Conservation (phyloP, 2,113 vertebrate genomes). For the Geococcyx californianus region DNA sequence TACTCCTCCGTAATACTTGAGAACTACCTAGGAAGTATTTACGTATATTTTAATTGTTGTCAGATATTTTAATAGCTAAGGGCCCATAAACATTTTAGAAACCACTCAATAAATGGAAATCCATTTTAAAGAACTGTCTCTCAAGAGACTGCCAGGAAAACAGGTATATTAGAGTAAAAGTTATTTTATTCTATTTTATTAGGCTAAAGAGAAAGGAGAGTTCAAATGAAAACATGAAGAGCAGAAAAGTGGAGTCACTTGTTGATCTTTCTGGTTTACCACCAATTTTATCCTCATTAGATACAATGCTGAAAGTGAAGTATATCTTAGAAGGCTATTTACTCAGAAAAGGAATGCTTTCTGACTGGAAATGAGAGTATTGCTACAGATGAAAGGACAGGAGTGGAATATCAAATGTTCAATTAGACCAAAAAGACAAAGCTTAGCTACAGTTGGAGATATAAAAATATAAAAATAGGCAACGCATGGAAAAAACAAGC, state of each 20-base stretch:
- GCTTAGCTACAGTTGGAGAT: neutral
- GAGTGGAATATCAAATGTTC: neutral
- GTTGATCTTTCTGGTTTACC: neutral
- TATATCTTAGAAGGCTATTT: neutral
- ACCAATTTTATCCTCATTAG: neutral
- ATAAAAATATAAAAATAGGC: neutral
- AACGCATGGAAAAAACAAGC: neutral
- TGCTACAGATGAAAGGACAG: neutral
- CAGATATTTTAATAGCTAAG: neutral
- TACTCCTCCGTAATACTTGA: neutral
- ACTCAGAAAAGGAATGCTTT: neutral
- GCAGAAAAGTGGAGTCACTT: neutral
- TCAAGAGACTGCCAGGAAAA: neutral
- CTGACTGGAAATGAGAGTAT: neutral
- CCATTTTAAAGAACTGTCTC: neutral
- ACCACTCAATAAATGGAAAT: neutral
- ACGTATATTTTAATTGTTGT: neutral
- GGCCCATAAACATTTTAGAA: neutral
- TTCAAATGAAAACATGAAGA: neutral
- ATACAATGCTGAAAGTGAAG: neutral
- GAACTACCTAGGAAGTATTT: neutral
- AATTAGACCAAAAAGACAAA: conserved; percentile 4
- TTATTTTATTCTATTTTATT: neutral
- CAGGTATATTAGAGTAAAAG: neutral
- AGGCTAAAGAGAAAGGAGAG: neutral